Evolutionary conservation across 30 jellyfish, hydroid and myxozoan species (phyloP).

Genomic region (Chrysaora quinquecirrha): DNA sequence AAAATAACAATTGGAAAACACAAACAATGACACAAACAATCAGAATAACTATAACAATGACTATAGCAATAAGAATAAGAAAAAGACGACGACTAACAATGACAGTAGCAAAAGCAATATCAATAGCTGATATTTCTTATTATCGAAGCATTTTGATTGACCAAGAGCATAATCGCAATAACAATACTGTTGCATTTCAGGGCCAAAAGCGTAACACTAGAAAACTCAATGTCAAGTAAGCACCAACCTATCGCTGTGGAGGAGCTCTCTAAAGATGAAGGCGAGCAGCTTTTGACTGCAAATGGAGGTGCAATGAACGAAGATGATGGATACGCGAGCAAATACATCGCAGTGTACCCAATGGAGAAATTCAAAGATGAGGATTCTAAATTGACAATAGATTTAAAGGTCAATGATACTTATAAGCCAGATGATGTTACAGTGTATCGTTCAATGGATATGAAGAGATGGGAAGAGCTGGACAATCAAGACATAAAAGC

Average conservation of each 20-base stretch:
- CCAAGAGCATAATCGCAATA: too few species aligned
- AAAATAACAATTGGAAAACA: too few species aligned
- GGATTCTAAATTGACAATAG: background rate
- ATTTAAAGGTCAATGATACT: constrained; percentile 13
- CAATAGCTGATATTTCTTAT: too few species aligned
- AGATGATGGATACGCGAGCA: constrained; percentile 49
- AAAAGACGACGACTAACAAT: too few species aligned
- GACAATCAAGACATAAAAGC: constrained; percentile 25
- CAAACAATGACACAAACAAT: too few species aligned
- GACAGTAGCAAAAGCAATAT: too few species aligned
- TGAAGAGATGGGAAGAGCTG: constrained; percentile 62
- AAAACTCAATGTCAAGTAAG: too few species aligned
- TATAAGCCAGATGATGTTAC: constrained; percentile 33
- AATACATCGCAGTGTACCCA: constrained; percentile 39
- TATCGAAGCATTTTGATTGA: too few species aligned
- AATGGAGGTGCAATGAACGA: background rate
- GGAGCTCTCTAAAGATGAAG: constrained; percentile 9
- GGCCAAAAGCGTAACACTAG: too few species aligned
- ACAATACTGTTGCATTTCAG: too few species aligned
- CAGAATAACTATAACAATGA: too few species aligned
- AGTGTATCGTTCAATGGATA: constrained; percentile 75
- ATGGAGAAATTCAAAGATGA: background rate
- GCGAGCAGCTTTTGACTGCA: background rate
- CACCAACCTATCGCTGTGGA: background rate
- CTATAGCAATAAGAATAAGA: too few species aligned